Evolutionary conservation across 2,113 vertebrate genomes (phyloP).

Genomic region (Halcyon senegalensis): DNA sequence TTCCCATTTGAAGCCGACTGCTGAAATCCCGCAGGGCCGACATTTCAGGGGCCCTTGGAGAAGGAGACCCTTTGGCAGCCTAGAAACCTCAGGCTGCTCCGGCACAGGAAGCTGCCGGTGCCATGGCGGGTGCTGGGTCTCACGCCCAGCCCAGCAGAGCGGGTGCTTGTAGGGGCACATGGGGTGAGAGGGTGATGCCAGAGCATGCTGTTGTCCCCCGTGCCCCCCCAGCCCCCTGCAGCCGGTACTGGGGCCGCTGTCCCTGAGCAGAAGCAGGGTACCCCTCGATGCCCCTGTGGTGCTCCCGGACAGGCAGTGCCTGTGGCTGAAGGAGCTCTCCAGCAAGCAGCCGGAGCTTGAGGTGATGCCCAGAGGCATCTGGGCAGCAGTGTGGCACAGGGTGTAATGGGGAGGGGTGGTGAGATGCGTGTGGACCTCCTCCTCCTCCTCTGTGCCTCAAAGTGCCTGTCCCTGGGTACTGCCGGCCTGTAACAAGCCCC

Average conservation of each 20-base stretch:
- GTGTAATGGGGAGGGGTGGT: fast-evolving
- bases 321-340: background rate
- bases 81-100: background rate
- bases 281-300: fast-evolving
- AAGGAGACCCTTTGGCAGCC: background rate
- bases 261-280: background rate
- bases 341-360: background rate
- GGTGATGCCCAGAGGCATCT: background rate
- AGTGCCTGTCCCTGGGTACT: background rate
- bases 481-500: background rate
- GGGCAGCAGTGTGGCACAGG: background rate
- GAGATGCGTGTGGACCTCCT: background rate
- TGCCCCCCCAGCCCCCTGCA: background rate
- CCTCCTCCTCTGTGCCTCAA: background rate
- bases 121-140: fast-evolving
- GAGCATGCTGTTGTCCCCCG: background rate
- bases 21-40: background rate
- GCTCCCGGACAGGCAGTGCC: background rate
- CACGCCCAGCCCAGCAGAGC: background rate
- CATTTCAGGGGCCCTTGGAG: background rate
- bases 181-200: background rate
- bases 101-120: fast-evolving
- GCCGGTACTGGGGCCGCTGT: fast-evolving
- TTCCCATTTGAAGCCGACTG: slow-evolving; percentile 45
- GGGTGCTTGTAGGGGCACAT: background rate